These are phyloP conservation scores for Hirundichthys speculiger DNA, from an alignment of 2,113 vertebrate species.

Conservation along the genomic window DNA sequence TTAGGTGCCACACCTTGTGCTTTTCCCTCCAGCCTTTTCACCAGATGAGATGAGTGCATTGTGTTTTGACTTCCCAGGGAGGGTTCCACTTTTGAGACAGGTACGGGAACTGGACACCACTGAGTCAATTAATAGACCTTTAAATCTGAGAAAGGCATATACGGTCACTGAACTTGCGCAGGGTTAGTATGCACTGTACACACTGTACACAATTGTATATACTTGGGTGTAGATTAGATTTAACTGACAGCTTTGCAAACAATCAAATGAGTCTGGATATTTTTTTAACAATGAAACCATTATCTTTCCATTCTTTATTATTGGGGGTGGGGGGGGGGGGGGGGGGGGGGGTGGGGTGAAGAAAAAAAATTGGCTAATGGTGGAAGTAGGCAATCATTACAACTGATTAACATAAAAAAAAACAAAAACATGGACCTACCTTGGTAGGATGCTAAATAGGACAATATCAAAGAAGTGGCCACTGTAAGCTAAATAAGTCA, in stretches of 20 bases:
- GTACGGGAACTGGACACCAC: constrained; percentile 52
- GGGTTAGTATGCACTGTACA: too few relatives aligned
- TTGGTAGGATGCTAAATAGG: neutral
- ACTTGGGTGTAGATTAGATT: too few relatives aligned
- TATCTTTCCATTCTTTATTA: too few relatives aligned
- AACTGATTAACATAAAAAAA: too few relatives aligned
- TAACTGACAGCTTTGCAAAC: neutral
- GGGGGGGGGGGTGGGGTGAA: too few relatives aligned
- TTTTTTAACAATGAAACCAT: too few relatives aligned
- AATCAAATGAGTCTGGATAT: too few relatives aligned
- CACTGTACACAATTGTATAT: neutral
- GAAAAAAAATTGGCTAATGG: too few relatives aligned
- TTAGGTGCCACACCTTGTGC: constrained; percentile 55
- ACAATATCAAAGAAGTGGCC: neutral
- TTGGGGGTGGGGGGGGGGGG: too few relatives aligned
- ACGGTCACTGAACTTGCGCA: constrained; percentile 1
- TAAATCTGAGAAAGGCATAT: neutral
- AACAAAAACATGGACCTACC: too few relatives aligned
- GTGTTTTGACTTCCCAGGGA: constrained; percentile 49
- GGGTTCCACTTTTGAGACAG: constrained; percentile 39
- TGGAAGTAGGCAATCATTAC: too few relatives aligned
- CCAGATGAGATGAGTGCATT: constrained; percentile 25
- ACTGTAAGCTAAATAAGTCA: neutral
- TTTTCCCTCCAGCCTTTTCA: constrained; percentile 53
- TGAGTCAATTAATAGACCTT: constrained; percentile 41